Base-by-base conservation (phyloP, 2,797 vertebrate species). In the Chaetophractus vellerosus region DNA sequence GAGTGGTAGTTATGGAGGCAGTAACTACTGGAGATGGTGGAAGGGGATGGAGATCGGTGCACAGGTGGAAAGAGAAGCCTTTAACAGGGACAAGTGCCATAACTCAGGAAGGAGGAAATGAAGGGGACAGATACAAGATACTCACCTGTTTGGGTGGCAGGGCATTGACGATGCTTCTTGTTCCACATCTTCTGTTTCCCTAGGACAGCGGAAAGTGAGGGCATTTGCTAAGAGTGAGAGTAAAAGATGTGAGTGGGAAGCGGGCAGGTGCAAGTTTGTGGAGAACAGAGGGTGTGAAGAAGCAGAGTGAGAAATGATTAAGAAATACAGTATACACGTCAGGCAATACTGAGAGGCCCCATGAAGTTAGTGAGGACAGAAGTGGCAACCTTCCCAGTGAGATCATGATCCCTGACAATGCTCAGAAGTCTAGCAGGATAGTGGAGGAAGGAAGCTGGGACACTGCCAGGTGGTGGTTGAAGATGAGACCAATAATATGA, bases 71-170 rank as follows among this genome's bases (percentile, higher is more conserved):
- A 45, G 38, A 55, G 4, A 16, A 3, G 12, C 48, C n/a, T n/a
- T 79, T 48, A 24, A 0, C 0, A 1, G 10, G 79, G 9, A 15
- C 3, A 4, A 9, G 31, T 3, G 6, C 52, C 2, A 28, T 0
- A 5, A 31, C 26, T 21, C 41, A 10, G 12, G 61, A 28, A 31
- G 57, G 52, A 66, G 23, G 64, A 14, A 26, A 16, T 24, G 24
- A 15, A 16, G 81, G 45, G 57, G 26, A 28, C 11, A 16, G 28
- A 15, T 6, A 14, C 0, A 1, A 18, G 9, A 6, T 23, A 63
- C 18, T 19, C 45, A 45, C 45, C 45, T 15, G 10, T 2, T 24
- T 6, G 15, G 9, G 50, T 2, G 26, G 45, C 16, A 21, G 41
- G 31, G n/a, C 9, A 52, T 0, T 3, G 45, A 28, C 28, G n/a